A percentile compares a stretch with the other conserved stretches of the same genome.
Evolutionary conservation across 2,797 vertebrate species (phyloP).

Genomic region (Hoplostethus atlanticus): DNA sequence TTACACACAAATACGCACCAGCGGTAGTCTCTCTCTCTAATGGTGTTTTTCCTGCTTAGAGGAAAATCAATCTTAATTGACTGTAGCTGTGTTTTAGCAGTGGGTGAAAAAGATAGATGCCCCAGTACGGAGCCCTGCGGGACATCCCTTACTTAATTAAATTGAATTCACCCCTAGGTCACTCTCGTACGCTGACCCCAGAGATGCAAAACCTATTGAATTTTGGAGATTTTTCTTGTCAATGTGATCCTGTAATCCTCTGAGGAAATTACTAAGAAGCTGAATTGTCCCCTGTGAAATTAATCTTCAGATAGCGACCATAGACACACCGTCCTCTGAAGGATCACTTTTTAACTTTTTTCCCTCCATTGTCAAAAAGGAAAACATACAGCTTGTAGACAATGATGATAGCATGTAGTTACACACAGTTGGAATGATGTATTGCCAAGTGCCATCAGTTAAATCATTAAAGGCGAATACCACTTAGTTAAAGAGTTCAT

Average conservation of each 20-base stretch:
- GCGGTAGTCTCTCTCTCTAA: background rate
- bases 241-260: conserved; percentile 15
- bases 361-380: background rate
- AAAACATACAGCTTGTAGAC: background rate
- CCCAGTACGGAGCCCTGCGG: conserved; percentile 9
- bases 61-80: conserved; percentile 61
- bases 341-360: conserved; percentile 22
- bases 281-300: conserved; percentile 18
- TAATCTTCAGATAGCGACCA: conserved; percentile 30
- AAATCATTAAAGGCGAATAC: no score
- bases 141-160: conserved; percentile 26
- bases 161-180: conserved; percentile 26
- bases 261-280: conserved; percentile 39
- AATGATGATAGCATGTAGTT: background rate
- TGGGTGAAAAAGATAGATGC: conserved; percentile 44
- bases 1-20: background rate
- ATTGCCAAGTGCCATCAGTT: no score
- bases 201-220: conserved; percentile 21
- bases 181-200: conserved; percentile 12
- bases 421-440: background rate
- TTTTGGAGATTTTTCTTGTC: conserved; percentile 8
- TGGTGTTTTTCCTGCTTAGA: conserved; percentile 19
- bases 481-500: no score
- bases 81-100: conserved; percentile 41
- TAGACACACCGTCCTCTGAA: background rate